Percentiles rank a stretch among this genome's conserved stretches.
These are phyloP conservation scores for Gambelia wislizenii DNA, from an alignment of 2,797 vertebrate genomes.

Conservation along the genomic window DNA sequence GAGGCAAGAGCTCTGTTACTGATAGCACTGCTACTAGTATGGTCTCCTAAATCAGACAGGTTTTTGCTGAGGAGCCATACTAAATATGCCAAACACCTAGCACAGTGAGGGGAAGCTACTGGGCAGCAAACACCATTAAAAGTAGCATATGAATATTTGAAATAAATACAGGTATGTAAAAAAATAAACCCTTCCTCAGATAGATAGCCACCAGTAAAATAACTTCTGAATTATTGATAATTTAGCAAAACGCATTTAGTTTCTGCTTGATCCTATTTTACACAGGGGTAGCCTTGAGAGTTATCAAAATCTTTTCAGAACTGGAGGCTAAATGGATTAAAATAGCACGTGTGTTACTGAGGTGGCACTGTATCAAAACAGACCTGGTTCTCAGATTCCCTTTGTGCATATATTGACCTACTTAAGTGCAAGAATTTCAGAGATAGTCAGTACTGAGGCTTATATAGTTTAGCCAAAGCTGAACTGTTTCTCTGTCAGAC, in stretches of 20 bases:
- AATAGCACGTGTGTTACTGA: not conserved
- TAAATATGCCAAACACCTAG: too few relatives aligned
- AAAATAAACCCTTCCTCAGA: not conserved
- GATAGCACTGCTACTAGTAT: too few relatives aligned
- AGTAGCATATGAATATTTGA: not conserved
- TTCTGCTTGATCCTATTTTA: not conserved
- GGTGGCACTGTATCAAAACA: too few relatives aligned
- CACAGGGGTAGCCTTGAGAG: not conserved
- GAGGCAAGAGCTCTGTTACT: too few relatives aligned
- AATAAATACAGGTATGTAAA: not conserved
- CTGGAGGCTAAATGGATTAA: not conserved
- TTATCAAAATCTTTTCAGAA: not conserved
- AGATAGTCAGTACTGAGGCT: not conserved
- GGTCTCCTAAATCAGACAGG: too few relatives aligned
- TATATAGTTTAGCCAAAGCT: conserved; percentile 47
- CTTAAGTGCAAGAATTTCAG: not conserved
- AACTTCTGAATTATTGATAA: not conserved
- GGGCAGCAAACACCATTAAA: not conserved
- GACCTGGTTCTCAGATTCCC: not conserved
- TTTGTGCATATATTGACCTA: not conserved
- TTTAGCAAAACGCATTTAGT: not conserved
- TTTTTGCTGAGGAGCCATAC: too few relatives aligned
- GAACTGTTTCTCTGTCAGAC: conserved; percentile 66
- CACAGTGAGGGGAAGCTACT: not conserved
- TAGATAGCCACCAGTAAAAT: not conserved